Percentiles rank a stretch among this genome's conserved stretches.
Evolutionary conservation across 2,888 invertebrate species (phyloP).

Genomic region (Leucoma salicis): DNA sequence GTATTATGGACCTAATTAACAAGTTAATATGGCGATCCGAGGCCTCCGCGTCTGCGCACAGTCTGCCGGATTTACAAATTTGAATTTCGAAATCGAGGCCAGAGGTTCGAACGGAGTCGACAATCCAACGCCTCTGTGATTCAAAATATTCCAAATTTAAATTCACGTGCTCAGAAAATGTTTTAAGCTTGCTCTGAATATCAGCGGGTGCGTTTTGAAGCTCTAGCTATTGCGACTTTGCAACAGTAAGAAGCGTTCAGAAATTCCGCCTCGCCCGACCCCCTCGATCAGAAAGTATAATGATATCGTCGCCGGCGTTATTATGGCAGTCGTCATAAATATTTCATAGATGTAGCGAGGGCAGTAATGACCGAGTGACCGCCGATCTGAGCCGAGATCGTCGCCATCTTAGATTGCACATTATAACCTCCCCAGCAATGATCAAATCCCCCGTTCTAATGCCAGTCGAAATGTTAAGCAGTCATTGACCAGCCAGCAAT

Average conservation of each 20-base stretch:
- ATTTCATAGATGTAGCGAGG: constrained; percentile 76
- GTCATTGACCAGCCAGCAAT: constrained; percentile 22
- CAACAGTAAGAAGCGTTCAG: constrained; percentile 80
- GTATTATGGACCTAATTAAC: constrained; percentile 95
- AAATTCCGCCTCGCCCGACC: constrained; percentile 80
- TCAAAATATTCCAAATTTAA: constrained; percentile 42
- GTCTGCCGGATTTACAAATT: constrained; percentile 37
- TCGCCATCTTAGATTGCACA: constrained; percentile 43
- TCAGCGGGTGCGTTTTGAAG: constrained; percentile 48
- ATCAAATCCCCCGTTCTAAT: constrained; percentile 19
- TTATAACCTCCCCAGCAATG: constrained; percentile 24
- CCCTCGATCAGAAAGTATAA: constrained; percentile 84
- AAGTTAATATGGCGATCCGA: constrained; percentile 92
- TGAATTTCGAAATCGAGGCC: constrained; percentile 32
- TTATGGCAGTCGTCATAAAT: constrained; percentile 81
- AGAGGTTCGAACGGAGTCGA: constrained; percentile 28
- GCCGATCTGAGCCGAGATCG: constrained; percentile 44
- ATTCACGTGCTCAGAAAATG: constrained; percentile 60
- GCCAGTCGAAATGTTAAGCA: constrained; percentile 21
- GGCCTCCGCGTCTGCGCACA: constrained; percentile 80
- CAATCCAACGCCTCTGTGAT: constrained; percentile 36
- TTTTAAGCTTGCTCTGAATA: constrained; percentile 37
- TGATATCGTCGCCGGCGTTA: constrained; percentile 80
- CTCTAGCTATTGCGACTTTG: constrained; percentile 70
- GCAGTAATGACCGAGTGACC: constrained; percentile 81